A percentile compares a stretch with the other conserved stretches of the same genome.
phyloP scores from a whole-genome alignment of 2,113 vertebrate genomes.

The Gallinago jamesoni region DNA sequence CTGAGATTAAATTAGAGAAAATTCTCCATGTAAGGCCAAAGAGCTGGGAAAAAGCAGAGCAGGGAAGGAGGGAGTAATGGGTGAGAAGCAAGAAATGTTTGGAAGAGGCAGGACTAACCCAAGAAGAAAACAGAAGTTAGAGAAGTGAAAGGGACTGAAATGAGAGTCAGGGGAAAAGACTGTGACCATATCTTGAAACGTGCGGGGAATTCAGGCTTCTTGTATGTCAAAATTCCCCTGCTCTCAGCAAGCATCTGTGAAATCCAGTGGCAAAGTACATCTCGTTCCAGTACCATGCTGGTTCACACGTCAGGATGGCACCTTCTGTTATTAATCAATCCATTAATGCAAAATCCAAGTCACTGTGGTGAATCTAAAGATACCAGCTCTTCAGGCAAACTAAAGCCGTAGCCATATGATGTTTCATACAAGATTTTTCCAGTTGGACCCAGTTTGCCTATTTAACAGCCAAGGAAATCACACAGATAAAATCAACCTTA shows the following conservation, averaged over 20 bases:
- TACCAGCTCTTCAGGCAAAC: neutral
- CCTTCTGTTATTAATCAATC: neutral
- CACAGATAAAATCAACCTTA: neutral
- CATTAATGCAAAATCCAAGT: neutral
- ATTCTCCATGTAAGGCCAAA: neutral
- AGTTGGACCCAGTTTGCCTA: neutral
- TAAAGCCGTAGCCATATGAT: fast-evolving
- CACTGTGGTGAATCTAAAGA: neutral
- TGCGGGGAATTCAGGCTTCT: neutral
- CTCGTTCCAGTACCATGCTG: neutral
- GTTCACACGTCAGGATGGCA: neutral
- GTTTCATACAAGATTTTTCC: neutral
- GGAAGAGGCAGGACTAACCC: neutral
- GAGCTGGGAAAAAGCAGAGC: neutral
- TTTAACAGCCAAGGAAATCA: neutral
- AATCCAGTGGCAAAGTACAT: neutral
- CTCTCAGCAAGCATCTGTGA: neutral
- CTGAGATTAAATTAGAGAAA: neutral
- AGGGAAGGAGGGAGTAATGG: neutral
- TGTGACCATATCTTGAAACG: fast-evolving
- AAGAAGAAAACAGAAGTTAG: neutral
- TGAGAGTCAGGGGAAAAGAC: neutral
- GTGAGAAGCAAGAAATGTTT: neutral
- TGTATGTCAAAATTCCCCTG: neutral
- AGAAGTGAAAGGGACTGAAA: neutral